phyloP scores from a whole-genome alignment of 37 sponge, comb jelly and placozoan genomes.

The Chondrilla cf. caribensis region DNA sequence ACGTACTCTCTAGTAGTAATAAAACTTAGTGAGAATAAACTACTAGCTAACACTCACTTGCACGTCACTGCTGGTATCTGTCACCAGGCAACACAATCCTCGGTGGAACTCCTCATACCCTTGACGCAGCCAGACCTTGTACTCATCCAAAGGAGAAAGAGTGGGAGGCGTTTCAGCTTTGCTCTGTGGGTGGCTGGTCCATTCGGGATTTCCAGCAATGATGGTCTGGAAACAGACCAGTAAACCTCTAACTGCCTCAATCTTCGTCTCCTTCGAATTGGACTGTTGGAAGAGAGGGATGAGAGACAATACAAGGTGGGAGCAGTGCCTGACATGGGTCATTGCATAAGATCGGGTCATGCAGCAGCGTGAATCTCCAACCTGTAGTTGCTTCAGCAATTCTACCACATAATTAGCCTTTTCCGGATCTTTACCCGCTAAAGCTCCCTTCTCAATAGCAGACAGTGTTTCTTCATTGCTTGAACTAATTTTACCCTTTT shows the following conservation, averaged over 20 bases:
- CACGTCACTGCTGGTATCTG: background rate
- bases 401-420: conserved; percentile 60
- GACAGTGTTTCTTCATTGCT: background rate
- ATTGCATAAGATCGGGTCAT: background rate
- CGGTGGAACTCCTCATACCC: background rate
- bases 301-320: background rate
- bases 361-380: no score
- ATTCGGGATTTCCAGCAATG: background rate
- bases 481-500: background rate
- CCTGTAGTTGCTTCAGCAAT: conserved; percentile 44
- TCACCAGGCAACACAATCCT: background rate
- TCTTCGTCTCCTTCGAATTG: background rate
- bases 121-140: conserved; percentile 9
- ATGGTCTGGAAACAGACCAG: background rate
- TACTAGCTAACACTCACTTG: no score
- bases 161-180: background rate
- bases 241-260: background rate
- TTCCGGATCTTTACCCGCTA: background rate
- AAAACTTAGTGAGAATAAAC: no score
- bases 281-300: background rate
- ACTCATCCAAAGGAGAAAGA: background rate
- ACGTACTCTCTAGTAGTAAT: no score
- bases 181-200: background rate
- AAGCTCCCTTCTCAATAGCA: background rate
- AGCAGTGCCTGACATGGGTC: no score